phyloP scores from a whole-genome alignment of 1,140 invertebrate species.

The Micrasema minimum region DNA sequence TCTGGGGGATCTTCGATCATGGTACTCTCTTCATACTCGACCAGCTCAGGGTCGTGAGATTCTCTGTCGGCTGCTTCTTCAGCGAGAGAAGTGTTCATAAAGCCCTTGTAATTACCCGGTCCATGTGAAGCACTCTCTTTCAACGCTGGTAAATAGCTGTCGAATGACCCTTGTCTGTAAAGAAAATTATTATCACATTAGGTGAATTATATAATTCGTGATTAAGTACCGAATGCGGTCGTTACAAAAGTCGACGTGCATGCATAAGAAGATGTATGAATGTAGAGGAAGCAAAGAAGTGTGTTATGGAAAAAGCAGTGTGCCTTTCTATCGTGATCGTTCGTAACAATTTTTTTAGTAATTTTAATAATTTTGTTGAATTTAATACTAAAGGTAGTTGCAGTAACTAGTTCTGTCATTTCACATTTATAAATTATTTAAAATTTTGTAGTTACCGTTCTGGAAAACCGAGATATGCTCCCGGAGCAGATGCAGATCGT shows the following conservation, averaged over 20 bases:
- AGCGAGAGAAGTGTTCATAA: constrained; percentile 12
- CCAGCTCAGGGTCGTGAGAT: constrained; percentile 43
- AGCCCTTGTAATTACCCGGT: constrained; percentile 4
- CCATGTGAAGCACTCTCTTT: constrained; percentile 42
- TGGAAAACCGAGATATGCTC: constrained; percentile 59
- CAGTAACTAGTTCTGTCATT: too few relatives aligned
- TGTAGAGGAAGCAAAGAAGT: too few relatives aligned
- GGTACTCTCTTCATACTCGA: constrained; percentile 39
- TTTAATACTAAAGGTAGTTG: too few relatives aligned
- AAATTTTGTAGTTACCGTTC: constrained; percentile 58
- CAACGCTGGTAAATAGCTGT: constrained; percentile 46
- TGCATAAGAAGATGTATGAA: too few relatives aligned
- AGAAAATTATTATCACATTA: constrained; percentile 6
- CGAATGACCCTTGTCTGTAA: constrained; percentile 51
- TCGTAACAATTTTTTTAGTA: too few relatives aligned
- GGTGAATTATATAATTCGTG: too few relatives aligned
- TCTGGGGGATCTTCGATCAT: constrained; percentile 3
- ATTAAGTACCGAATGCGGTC: too few relatives aligned
- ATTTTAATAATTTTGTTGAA: too few relatives aligned
- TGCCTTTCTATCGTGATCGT: too few relatives aligned
- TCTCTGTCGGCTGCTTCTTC: constrained; percentile 33
- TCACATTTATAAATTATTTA: too few relatives aligned
- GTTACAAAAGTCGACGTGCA: too few relatives aligned
- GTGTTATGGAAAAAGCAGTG: too few relatives aligned
- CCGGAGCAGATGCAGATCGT: constrained; percentile 62